Conservation (phyloP, 2,797 vertebrate species). For the Mormyrus hasselquistii region DNA sequence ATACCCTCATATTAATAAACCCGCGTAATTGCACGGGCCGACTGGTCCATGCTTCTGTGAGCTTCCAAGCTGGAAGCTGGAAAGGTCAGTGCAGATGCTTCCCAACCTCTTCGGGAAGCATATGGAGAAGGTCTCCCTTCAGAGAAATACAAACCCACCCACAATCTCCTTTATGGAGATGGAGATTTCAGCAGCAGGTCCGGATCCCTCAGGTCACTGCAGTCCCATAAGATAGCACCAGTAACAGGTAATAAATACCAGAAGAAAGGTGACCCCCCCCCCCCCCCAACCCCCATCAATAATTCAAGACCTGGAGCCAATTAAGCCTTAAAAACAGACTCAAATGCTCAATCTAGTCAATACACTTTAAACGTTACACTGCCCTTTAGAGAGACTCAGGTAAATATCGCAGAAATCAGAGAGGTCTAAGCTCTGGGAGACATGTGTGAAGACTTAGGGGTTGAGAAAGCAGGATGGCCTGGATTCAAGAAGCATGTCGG, state of each 20-base stretch:
- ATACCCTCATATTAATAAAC: slow-evolving; percentile 10
- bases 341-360: slow-evolving; percentile 28
- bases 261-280: slow-evolving; percentile 20
- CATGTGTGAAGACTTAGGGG: not conserved
- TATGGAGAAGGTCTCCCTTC: not conserved
- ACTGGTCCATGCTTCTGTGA: slow-evolving; percentile 36
- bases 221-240: slow-evolving; percentile 41
- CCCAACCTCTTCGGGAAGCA: not conserved
- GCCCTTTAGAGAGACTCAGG: not conserved
- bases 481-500: not conserved
- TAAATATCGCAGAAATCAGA: not conserved
- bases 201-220: slow-evolving; percentile 30
- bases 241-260: slow-evolving; percentile 53
- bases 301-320: slow-evolving; percentile 49
- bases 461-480: not conserved
- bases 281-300: slow-evolving; percentile 54
- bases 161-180: not conserved
- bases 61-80: slow-evolving; percentile 35
- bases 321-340: slow-evolving; percentile 42
- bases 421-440: not conserved
- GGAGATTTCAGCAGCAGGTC: slow-evolving; percentile 20
- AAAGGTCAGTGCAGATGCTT: slow-evolving; percentile 53
- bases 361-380: slow-evolving; percentile 30
- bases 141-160: not conserved
- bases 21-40: slow-evolving; percentile 48